Evolutionary conservation across 2,113 vertebrate species (phyloP), one percentile per base, ranked within the genome.

Genomic region (Rhea pennata): DNA sequence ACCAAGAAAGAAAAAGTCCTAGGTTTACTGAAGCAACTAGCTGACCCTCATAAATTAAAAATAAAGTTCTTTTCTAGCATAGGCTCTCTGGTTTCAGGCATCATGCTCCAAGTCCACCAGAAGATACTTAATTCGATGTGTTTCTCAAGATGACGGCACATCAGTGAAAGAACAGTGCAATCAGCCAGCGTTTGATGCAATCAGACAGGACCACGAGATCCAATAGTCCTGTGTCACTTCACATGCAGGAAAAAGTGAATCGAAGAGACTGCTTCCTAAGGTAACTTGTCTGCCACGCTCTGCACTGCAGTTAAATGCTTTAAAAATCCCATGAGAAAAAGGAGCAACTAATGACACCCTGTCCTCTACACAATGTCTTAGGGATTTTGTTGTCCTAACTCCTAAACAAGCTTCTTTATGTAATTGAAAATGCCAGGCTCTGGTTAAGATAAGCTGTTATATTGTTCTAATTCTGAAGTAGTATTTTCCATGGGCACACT

Each of bases 131-230:
- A 8, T 17, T 59, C 51, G 5, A 22, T 6, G 20, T 36, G 51
- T 9, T 51, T 51, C 31, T 39, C 74, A 33, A 31, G 74, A 40
- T 15, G 51, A 19, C 5, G 21, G n/a, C 39, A 13, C 9, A 14
- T 27, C 39, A 5, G 24, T 6, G 65, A 14, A 44, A 26, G 23
- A 44, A 36, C 13, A 8, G 5, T 4, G 39, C 66, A 46, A n/a
- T 46, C 16, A 26, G 24, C 10, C 0, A 1, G 27, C 13, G n/a
- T 2, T 6, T 23, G 26, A 65, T 15, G 31, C 0, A 1, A 8
- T 51, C 4, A 0, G 50, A 51, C 64, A 56, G 56, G 36, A 54
- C 40, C 3, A 0, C n/a, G n/a, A 24, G 48, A 40, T 75, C 33
- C 40, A 15, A 10, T 4, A 13, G 29, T 19, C n/a, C 53, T 6